Evolutionary conservation across 2,113 vertebrate genomes (phyloP).

Genomic region (Phrynosoma blainvillii): DNA sequence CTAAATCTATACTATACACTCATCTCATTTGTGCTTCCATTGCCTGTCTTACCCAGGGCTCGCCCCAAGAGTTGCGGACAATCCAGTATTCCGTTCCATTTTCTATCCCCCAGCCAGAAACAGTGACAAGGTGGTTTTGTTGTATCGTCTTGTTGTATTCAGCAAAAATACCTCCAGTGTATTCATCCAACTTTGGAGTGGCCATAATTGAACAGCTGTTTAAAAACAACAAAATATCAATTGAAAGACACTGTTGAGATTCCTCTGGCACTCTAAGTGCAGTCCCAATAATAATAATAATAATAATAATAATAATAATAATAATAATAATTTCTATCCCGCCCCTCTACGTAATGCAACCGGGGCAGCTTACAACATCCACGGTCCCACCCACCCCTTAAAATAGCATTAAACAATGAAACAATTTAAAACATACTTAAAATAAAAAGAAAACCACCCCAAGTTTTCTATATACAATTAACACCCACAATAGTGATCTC

Average conservation of each 20-base stretch:
- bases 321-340: too few relatives aligned
- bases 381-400: too few relatives aligned
- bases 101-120: conserved; percentile 91
- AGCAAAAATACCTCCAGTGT: conserved; percentile 87
- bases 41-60: conserved; percentile 90
- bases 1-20: neutral
- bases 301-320: too few relatives aligned
- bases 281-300: too few relatives aligned
- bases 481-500: neutral
- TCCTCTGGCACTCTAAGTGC: too few relatives aligned
- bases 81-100: conserved; percentile 89
- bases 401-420: too few relatives aligned
- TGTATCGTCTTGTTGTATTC: conserved; percentile 76
- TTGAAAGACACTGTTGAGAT: too few relatives aligned
- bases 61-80: conserved; percentile 97
- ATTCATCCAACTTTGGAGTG: conserved; percentile 86
- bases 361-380: too few relatives aligned
- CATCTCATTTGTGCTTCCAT: neutral
- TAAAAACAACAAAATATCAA: neutral
- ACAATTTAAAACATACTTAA: too few relatives aligned
- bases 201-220: conserved; percentile 96
- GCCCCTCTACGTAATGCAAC: too few relatives aligned
- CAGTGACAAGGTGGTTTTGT: conserved; percentile 92
- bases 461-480: neutral
- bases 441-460: neutral